A percentile compares a stretch with the other conserved stretches of the same genome.
phyloP scores from a whole-genome alignment of 2,797 vertebrate species.

The Champsocephalus esox region DNA sequence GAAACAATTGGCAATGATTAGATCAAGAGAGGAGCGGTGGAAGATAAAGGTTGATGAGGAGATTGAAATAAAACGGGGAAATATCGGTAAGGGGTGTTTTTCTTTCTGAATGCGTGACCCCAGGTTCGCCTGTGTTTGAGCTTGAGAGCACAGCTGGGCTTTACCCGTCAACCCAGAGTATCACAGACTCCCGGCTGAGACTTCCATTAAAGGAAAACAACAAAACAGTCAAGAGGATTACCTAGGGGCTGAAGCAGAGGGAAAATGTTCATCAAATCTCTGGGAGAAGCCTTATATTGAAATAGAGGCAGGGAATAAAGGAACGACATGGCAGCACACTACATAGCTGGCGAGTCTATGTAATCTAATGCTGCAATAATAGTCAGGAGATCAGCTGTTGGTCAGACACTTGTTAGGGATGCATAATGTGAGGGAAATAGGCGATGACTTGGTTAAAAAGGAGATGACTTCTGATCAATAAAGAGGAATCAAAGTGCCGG shows the following conservation, averaged over 20 bases:
- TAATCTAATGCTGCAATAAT: conserved; percentile 2
- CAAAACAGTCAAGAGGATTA: conserved; percentile 77
- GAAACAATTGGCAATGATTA: conserved; percentile 24
- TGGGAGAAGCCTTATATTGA: conserved; percentile 13
- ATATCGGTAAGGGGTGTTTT: conserved; percentile 19
- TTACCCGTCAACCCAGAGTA: conserved; percentile 41
- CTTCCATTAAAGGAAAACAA: conserved; percentile 72
- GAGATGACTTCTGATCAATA: no score
- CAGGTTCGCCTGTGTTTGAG: conserved; percentile 33
- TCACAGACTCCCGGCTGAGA: conserved; percentile 55
- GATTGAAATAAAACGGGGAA: conserved; percentile 7
- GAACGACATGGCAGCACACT: background rate
- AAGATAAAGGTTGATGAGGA: background rate
- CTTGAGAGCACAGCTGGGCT: conserved; percentile 49
- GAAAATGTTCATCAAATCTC: conserved; percentile 31
- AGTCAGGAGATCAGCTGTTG: background rate
- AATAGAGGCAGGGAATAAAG: background rate
- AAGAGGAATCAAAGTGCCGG: no score
- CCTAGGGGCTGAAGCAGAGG: conserved; percentile 47
- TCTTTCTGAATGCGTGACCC: conserved; percentile 39
- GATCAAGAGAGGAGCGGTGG: conserved; percentile 18
- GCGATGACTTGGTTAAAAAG: no score
- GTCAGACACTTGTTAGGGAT: background rate
- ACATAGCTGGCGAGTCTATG: background rate
- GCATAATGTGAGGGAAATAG: no score